Percentiles rank a stretch among this genome's conserved stretches.
These are phyloP conservation scores for Luscinia luscinia DNA, from an alignment of 2,797 vertebrate species.

Conservation along the genomic window DNA sequence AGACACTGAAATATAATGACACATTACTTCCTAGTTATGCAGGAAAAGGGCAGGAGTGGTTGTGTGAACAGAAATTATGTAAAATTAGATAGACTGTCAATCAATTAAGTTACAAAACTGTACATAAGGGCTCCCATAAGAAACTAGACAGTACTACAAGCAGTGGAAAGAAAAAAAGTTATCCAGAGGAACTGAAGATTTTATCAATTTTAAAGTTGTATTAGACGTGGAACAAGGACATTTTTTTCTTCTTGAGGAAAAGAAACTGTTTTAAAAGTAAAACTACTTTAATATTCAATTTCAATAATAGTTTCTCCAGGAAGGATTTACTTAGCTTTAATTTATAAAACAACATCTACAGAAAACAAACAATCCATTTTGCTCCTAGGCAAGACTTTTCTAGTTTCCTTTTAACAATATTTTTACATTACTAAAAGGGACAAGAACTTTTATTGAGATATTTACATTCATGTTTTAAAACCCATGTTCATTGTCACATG, in stretches of 20 bases:
- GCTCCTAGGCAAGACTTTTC: not conserved
- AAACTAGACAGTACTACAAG: not conserved
- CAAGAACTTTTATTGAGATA: not conserved
- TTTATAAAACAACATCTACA: not conserved
- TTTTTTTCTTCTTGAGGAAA: not conserved
- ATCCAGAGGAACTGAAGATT: not conserved
- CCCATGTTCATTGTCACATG: not conserved
- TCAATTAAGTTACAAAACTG: not conserved
- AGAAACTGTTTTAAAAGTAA: not conserved
- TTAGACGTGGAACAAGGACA: not conserved
- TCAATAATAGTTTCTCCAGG: not conserved
- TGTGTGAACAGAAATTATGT: not conserved
- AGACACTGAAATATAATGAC: not conserved
- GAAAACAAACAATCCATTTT: not conserved
- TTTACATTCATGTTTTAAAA: conserved; percentile 24
- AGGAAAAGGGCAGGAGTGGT: not conserved
- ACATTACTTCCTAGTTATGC: not conserved
- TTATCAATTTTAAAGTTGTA: not conserved
- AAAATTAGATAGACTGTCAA: not conserved
- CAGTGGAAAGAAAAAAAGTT: not conserved
- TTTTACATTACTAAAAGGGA: not conserved
- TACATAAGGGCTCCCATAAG: not conserved
- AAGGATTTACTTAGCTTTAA: not conserved
- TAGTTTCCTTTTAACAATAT: not conserved
- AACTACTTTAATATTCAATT: not conserved